phyloP scores from a whole-genome alignment of 2,113 vertebrate species.

The Mellivora capensis region DNA sequence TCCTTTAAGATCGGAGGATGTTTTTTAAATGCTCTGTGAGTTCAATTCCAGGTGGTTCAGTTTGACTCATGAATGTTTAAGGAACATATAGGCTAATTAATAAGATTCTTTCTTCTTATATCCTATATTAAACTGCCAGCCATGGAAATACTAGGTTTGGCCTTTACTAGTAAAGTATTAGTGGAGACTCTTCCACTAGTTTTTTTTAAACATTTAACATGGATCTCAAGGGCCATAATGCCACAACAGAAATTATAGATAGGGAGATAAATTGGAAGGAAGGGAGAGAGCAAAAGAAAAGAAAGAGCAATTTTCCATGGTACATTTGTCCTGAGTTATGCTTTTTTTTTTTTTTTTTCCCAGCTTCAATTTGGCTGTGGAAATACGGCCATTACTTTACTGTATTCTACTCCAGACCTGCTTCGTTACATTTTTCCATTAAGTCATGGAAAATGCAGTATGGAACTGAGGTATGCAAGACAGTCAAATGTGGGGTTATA shows the following conservation, averaged over 20 bases:
- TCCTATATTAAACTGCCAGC: background rate
- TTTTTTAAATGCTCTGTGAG: conserved; percentile 27
- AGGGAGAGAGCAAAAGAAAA: background rate
- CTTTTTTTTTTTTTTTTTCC: background rate
- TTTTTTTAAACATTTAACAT: conserved; percentile 39
- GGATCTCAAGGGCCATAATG: background rate
- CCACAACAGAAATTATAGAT: background rate
- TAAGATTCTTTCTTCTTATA: conserved; percentile 26
- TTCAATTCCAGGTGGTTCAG: conserved; percentile 16
- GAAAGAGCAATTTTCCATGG: background rate
- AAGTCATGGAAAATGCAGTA: conserved; percentile 41
- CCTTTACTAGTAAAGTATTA: conserved; percentile 14
- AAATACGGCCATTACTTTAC: conserved; percentile 21
- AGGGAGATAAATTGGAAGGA: background rate
- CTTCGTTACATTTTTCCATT: conserved; percentile 32
- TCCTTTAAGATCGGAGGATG: background rate
- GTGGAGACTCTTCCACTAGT: conserved; percentile 27
- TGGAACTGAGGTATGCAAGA: background rate
- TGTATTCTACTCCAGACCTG: background rate
- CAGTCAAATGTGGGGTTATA: background rate
- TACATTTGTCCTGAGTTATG: conserved; percentile 42
- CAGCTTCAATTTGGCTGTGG: conserved; percentile 25
- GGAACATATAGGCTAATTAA: conserved; percentile 22
- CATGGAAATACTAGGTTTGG: conserved; percentile 37
- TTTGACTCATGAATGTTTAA: conserved; percentile 43